Evolutionary conservation across 1,140 invertebrate species (phyloP).

Genomic region (Trypoxylus dichotomus): DNA sequence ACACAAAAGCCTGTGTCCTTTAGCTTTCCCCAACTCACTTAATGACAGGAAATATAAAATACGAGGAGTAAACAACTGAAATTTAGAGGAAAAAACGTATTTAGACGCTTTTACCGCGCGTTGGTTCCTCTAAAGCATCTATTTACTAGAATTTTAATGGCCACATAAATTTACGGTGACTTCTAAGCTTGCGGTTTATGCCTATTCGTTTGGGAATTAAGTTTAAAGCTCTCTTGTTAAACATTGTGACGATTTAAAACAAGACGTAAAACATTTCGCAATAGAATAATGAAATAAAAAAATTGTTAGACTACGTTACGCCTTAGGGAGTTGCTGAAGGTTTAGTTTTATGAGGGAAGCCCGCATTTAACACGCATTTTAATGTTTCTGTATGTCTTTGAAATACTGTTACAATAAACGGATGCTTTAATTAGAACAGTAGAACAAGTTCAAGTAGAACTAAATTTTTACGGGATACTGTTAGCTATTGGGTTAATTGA

Average conservation of each 20-base stretch:
- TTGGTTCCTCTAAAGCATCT: not conserved
- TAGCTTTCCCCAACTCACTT: conserved; percentile 5
- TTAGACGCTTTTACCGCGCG: not conserved
- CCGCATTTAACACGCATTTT: no score
- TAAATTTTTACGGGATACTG: no score
- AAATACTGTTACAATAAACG: no score
- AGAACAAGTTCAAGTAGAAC: no score
- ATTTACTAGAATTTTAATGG: conserved; percentile 21
- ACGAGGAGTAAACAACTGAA: conserved; percentile 22
- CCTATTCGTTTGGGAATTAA: not conserved
- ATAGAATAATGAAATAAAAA: not conserved
- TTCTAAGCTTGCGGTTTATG: conserved; percentile 12
- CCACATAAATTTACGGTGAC: not conserved
- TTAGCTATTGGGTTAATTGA: no score
- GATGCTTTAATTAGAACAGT: no score
- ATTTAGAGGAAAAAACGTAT: conserved; percentile 13
- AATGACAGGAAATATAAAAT: conserved; percentile 23
- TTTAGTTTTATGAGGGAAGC: no score
- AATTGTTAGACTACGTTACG: no score
- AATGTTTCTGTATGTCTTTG: no score
- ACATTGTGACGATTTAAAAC: conserved; percentile 11
- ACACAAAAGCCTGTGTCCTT: not conserved
- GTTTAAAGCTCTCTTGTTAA: conserved; percentile 11
- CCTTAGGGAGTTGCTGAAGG: no score
- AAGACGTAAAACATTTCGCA: not conserved